These are phyloP conservation scores for Xestia c-nigrum DNA, from an alignment of 2,888 invertebrate species.

Conservation along the genomic window DNA sequence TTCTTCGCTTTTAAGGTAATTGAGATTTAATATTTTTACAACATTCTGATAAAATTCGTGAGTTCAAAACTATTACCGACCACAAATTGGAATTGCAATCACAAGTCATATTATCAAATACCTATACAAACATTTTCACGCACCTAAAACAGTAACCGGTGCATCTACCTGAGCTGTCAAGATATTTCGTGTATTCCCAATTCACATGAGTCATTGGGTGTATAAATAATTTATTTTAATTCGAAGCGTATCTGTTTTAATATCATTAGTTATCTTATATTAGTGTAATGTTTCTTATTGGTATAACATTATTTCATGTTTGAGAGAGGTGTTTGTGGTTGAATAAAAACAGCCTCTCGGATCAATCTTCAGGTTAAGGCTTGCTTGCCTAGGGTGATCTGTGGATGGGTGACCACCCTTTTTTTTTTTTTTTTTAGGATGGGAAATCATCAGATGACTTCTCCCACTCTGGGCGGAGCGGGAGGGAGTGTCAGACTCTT, in stretches of 20 bases:
- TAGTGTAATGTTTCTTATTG: slow-evolving; percentile 39
- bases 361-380: no score
- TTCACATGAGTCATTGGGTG: slow-evolving; percentile 69
- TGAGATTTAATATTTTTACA: neutral
- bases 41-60: neutral
- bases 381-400: no score
- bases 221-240: slow-evolving; percentile 68
- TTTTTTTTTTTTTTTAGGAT: no score
- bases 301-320: neutral
- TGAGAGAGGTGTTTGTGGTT: neutral
- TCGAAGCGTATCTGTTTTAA: slow-evolving; percentile 60
- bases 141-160: neutral
- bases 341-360: no score
- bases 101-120: neutral
- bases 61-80: neutral
- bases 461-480: no score
- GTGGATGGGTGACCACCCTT: no score
- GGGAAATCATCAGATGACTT: no score
- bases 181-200: slow-evolving; percentile 58
- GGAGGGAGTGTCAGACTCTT: no score
- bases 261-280: slow-evolving; percentile 65
- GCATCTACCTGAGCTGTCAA: slow-evolving; percentile 48
- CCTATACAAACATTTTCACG: neutral
- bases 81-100: neutral
- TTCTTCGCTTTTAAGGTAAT: neutral